Conservation (phyloP, 2,888 invertebrate species). For the Octonoba sinensis region DNA sequence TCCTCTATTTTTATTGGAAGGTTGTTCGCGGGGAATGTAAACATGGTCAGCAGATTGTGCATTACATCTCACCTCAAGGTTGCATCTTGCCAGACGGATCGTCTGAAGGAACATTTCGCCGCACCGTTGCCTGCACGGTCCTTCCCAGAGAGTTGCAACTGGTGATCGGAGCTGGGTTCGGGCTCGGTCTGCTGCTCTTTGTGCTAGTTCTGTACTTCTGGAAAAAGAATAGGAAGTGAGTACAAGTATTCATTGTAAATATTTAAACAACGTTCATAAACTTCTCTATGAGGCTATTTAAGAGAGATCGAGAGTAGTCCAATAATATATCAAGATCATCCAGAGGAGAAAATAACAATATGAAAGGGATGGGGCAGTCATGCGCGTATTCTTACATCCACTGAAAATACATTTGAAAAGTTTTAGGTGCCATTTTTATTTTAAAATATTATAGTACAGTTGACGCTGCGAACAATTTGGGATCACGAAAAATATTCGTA, state of each 20-base stretch:
- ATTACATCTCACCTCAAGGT: slow-evolving; percentile 73
- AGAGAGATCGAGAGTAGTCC: too few species aligned
- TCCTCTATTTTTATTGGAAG: slow-evolving; percentile 53
- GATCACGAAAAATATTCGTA: too few species aligned
- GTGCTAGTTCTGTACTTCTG: slow-evolving; percentile 71
- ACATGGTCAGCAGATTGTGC: slow-evolving; percentile 74
- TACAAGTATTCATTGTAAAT: background rate
- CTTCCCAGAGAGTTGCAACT: slow-evolving; percentile 65
- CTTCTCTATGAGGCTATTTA: too few species aligned
- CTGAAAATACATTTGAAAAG: too few species aligned
- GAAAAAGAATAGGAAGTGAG: slow-evolving; percentile 71
- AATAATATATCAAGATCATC: too few species aligned
- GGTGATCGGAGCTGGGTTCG: slow-evolving; percentile 67
- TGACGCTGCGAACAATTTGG: too few species aligned
- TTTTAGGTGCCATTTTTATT: too few species aligned
- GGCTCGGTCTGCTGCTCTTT: slow-evolving; percentile 69
- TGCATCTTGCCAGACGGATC: slow-evolving; percentile 68
- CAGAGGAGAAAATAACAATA: too few species aligned
- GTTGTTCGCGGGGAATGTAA: slow-evolving; percentile 75
- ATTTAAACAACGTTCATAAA: background rate
- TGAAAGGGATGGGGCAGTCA: too few species aligned
- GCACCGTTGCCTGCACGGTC: slow-evolving; percentile 66
- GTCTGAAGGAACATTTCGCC: slow-evolving; percentile 30
- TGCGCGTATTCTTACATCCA: too few species aligned
- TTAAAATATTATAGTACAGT: too few species aligned